These are phyloP conservation scores for Todiramphus chloris DNA, from an alignment of 2,113 vertebrate species.

Conservation along the genomic window DNA sequence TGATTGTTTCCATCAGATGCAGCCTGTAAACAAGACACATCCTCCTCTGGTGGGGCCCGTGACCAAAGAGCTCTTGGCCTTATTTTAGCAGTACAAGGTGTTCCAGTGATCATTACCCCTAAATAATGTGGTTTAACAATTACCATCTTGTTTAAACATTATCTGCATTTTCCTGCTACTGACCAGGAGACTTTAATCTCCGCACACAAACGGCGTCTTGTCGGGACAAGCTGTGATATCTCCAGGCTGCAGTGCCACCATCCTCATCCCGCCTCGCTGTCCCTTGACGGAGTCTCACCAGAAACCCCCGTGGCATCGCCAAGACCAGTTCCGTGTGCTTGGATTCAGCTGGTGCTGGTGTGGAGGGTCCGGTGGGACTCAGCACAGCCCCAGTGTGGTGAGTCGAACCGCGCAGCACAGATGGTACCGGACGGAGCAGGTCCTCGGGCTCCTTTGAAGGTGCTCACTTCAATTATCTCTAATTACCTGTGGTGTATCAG, in stretches of 20 bases:
- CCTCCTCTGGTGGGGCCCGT: neutral
- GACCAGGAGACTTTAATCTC: neutral
- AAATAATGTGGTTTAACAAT: neutral
- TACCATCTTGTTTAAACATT: neutral
- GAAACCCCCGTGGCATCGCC: fast-evolving
- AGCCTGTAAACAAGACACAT: neutral
- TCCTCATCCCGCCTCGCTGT: neutral
- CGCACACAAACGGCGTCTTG: neutral
- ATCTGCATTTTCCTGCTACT: neutral
- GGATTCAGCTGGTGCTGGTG: neutral
- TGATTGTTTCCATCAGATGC: fast-evolving
- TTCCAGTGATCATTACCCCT: neutral
- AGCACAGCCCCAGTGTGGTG: fast-evolving
- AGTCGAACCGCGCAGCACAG: fast-evolving
- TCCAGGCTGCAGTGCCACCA: neutral
- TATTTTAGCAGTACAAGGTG: neutral
- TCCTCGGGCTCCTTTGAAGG: neutral
- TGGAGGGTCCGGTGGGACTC: fast-evolving
- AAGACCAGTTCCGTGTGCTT: fast-evolving
- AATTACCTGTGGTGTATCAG: neutral
- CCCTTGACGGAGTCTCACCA: fast-evolving
- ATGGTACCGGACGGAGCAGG: neutral
- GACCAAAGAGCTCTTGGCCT: neutral
- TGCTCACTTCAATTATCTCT: neutral
- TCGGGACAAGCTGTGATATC: neutral